These are phyloP conservation scores for Mionectes macconnelli DNA, from an alignment of 2,113 vertebrate genomes.

Conservation along the genomic window DNA sequence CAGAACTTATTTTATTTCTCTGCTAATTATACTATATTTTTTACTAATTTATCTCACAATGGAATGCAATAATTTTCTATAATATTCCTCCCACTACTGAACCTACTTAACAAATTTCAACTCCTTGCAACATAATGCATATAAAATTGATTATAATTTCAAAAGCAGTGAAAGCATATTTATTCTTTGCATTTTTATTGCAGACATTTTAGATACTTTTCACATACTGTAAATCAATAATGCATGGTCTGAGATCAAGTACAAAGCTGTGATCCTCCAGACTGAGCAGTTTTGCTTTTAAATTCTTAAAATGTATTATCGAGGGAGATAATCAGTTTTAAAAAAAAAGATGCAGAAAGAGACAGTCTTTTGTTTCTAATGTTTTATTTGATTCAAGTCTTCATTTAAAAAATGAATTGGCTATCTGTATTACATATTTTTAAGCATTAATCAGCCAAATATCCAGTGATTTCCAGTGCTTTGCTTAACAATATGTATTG, in stretches of 20 bases:
- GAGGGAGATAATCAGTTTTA: neutral
- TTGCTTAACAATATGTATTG: neutral
- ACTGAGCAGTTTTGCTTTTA: neutral
- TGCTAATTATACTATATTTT: neutral
- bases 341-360: neutral
- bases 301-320: constrained; percentile 40
- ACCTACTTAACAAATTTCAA: constrained; percentile 23
- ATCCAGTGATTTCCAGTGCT: neutral
- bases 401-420: neutral
- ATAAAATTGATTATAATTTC: constrained; percentile 52
- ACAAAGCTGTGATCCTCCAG: neutral
- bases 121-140: neutral
- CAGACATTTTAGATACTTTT: constrained; percentile 22
- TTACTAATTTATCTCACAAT: neutral
- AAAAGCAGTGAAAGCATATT: constrained; percentile 1
- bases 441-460: neutral
- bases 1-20: neutral
- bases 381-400: neutral
- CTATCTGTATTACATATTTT: neutral
- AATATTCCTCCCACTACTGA: constrained; percentile 39
- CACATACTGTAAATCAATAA: constrained; percentile 38
- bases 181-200: constrained; percentile 29
- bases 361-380: neutral
- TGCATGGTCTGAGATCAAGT: constrained; percentile 23
- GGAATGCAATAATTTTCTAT: neutral